phyloP scores from a whole-genome alignment of 2,113 vertebrate species.

The Ivindomyrus marchei region DNA sequence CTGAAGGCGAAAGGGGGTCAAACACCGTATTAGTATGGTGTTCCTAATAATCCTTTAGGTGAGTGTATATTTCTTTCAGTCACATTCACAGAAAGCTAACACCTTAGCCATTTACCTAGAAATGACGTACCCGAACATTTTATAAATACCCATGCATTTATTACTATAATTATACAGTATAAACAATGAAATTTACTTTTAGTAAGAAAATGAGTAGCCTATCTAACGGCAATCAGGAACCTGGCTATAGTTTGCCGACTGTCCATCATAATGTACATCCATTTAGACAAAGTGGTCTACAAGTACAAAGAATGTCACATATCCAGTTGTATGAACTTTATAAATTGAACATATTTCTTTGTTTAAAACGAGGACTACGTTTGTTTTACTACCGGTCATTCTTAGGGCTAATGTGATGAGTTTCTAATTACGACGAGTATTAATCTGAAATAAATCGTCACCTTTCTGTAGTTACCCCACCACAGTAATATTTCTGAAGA shows the following conservation, averaged over 20 bases:
- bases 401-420: not conserved
- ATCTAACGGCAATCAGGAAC: not conserved
- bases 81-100: not conserved
- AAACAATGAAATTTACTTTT: not conserved
- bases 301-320: not conserved
- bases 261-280: not conserved
- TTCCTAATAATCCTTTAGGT: no score
- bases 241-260: not conserved
- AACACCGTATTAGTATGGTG: no score
- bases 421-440: not conserved
- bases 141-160: not conserved
- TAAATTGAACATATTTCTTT: not conserved
- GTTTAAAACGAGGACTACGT: not conserved
- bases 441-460: not conserved
- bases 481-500: not conserved
- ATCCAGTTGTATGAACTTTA: not conserved
- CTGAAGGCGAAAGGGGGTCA: no score
- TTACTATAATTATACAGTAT: not conserved
- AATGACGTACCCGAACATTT: not conserved
- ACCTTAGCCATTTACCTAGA: not conserved
- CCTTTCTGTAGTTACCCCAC: not conserved
- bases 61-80: not conserved
- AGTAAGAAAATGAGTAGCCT: not conserved
- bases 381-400: not conserved
- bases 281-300: not conserved